Base-by-base conservation (phyloP, 2,888 invertebrate species). In the Himalopsyche anomala region DNA sequence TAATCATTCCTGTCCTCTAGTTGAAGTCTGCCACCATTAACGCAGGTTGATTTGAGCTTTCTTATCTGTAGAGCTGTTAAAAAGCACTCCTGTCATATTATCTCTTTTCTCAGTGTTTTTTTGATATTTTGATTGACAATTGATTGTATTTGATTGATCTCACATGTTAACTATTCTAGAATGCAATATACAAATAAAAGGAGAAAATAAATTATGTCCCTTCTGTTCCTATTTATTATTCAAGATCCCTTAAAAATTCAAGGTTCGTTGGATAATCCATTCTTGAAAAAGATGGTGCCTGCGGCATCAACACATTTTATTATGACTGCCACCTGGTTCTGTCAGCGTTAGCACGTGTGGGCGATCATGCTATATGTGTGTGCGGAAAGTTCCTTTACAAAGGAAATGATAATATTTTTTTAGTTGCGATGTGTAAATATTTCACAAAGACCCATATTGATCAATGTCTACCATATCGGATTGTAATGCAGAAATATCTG, bases 281-380 rank as follows among this genome's bases (percentile, higher is more conserved):
- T 36, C 74, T 28, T 74, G 74, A 74, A 36, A 36, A 74, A 74
- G 36, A 74, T 38, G 62, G 62, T 36, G 74, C 74, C 36, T 74
- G 15, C 74, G 36, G 74, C 36, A 36, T 74, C 19, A 74, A 74
- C 74, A 74, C 28, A 74, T 74, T 74, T 28, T 74, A 15, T 15
- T 74, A 36, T 74, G 74, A 74, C 74, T 74, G 5, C 74, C 74
- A 74, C 74, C 74, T 74, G 74, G 74, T 12, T 74, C 74, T 74
- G 12, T 74, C 74, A 74, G 38, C 74, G 36, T 19, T 38, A 74
- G 38, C 36, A 74, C 74, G 74, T 74, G 74, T 74, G 28, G 19
- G 38, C 15, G 19, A 74, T 12, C 36, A 38, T 74, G 19, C 51
- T 19, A 62, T n/a, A 55, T 19, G 62, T 62, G 28, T 51, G 15